Base-by-base conservation (phyloP, 2,797 vertebrate species). In the Halcyon smyrnensis region DNA sequence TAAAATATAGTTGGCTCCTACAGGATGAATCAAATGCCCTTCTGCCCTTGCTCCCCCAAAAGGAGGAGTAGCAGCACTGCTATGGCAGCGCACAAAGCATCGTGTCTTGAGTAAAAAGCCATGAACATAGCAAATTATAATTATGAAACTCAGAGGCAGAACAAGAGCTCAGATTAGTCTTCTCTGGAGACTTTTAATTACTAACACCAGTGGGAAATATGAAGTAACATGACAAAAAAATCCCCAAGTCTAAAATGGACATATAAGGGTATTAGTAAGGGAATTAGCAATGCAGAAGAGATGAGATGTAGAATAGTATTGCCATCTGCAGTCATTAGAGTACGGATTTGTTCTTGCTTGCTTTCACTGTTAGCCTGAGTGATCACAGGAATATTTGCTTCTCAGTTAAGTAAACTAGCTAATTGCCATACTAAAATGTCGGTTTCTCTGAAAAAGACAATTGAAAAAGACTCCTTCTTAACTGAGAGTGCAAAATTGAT, bases 341-440 rank as follows among this genome's bases (percentile, higher is more conserved):
- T 82, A 91, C 0, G 1, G 87, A 96, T 97, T 89, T 91, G 81
- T 76, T 96, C 80, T 86, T 78, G 41, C 54, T 96, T 78, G 73
- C 67, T 92, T 86, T 90, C 15, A 39, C 87, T 94, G 32, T 96
- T 92, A 96, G 87, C 78, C 70, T 94, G 91, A 96, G 50, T 91
- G 92, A 96, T 96, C 95, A 95, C 82, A 94, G 77, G 92, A 94
- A 92, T 95, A 89, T 92, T 96, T 97, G 73, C 73, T 96, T 96
- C 95, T 88, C 90, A 90, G 91, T 87, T 97, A 97, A 97, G 84
- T 93, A 97, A 97, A 97, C 87, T 90, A 96, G 53, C 56, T 96
- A 97, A 97, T 96, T 97, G 83, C 53, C 50, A 56, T 89, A 67
- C 56, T 94, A 73, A 97, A 95, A 86, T 94, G 43, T 93, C 89